A percentile compares a stretch with the other conserved stretches of the same genome.
These are phyloP conservation scores for Pipistrellus pipistrellus DNA, from an alignment of 2,797 vertebrate genomes.

Conservation along the genomic window DNA sequence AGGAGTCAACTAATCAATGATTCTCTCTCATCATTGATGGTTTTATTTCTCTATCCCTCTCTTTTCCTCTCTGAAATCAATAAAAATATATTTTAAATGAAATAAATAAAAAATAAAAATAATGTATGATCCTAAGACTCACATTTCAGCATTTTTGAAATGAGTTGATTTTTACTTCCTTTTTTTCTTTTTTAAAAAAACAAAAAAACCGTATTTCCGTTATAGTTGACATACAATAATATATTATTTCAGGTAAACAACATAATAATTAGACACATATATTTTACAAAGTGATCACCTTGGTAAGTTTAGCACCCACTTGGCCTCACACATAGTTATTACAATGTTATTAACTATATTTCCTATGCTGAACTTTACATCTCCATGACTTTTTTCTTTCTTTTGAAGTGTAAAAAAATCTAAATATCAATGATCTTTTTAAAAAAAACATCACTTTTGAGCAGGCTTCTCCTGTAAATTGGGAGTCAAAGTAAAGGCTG, in stretches of 20 bases:
- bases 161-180: neutral
- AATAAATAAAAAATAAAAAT: neutral
- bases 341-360: neutral
- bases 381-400: neutral
- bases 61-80: too few species aligned
- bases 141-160: neutral
- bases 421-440: slow-evolving; percentile 33
- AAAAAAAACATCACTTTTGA: neutral
- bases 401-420: neutral
- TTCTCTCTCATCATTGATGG: too few species aligned
- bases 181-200: neutral
- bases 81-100: too few species aligned
- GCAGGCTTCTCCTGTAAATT: neutral
- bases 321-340: neutral
- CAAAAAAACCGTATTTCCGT: neutral
- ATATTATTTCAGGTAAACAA: neutral
- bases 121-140: neutral
- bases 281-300: neutral
- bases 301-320: neutral
- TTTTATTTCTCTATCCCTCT: too few species aligned
- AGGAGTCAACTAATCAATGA: too few species aligned
- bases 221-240: neutral
- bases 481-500: neutral
- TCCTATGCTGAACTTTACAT: neutral
- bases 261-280: neutral